Percentiles rank a stretch among this genome's conserved stretches.
phyloP scores from a whole-genome alignment of 1,140 invertebrate species.

The Drosophila persimilis region DNA sequence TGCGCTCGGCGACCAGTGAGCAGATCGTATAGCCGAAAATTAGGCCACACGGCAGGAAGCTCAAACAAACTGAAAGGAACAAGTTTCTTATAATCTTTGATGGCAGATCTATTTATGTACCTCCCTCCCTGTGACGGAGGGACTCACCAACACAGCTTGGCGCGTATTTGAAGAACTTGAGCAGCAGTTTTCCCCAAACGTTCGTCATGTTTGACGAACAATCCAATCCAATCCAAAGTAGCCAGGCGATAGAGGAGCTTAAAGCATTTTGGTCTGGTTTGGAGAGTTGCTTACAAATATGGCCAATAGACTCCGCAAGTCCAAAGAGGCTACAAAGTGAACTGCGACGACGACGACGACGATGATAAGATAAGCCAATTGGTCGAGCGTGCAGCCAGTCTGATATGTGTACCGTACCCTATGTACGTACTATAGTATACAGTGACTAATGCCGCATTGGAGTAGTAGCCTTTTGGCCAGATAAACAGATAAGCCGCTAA shows the following conservation, averaged over 20 bases:
- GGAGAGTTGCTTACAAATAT: slow-evolving; percentile 21
- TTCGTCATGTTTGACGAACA: slow-evolving; percentile 50
- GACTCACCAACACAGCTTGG: slow-evolving; percentile 77
- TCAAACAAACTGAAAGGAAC: slow-evolving; percentile 55
- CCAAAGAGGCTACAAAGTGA: slow-evolving; percentile 2
- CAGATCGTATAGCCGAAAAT: slow-evolving; percentile 78
- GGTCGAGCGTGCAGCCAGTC: background rate
- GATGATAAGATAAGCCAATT: slow-evolving; percentile 48
- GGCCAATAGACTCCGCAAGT: slow-evolving; percentile 1
- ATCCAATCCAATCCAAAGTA: background rate
- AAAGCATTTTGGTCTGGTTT: slow-evolving; percentile 39
- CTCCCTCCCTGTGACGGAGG: background rate
- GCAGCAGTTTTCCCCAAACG: slow-evolving; percentile 63
- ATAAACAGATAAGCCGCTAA: slow-evolving; percentile 32
- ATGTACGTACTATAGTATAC: slow-evolving; percentile 1
- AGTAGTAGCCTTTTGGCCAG: slow-evolving; percentile 27
- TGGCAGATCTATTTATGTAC: background rate
- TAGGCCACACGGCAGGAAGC: slow-evolving; percentile 72
- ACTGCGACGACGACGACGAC: slow-evolving; percentile 23
- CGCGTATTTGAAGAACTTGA: slow-evolving; percentile 72
- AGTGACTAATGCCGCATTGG: slow-evolving; percentile 37
- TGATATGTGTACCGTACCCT: slow-evolving; percentile 14
- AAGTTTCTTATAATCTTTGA: background rate
- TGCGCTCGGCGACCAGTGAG: slow-evolving; percentile 67
- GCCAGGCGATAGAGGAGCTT: background rate